Evolutionary conservation across 2,113 vertebrate genomes (phyloP), one percentile per base, ranked within the genome.

Genomic region (Xenus cinereus): DNA sequence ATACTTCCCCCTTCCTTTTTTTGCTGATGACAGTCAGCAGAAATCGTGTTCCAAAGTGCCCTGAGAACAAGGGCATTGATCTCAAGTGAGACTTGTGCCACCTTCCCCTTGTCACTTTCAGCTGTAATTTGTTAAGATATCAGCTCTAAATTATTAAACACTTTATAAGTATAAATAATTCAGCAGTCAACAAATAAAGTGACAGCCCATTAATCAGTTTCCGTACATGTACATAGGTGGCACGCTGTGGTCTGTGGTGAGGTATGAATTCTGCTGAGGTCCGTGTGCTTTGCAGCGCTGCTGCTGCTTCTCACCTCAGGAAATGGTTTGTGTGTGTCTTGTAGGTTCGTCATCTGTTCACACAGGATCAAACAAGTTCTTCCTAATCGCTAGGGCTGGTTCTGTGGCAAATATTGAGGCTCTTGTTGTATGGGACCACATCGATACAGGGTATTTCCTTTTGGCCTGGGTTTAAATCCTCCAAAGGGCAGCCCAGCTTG

Each of bases 141-240:
- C 97, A 96, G 96, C 96, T 97, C 97, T 99, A 99, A 99, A 99
- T 99, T 99, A 99, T 99, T 99, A 98, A 99, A 98, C 85, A 84
- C 97, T 98, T 98, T 98, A 98, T 98, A 98, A 98, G 97, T 98
- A 99, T 99, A 99, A 99, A 99, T 99, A 99, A 99, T 99, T 99
- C 98, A 99, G 98, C 97, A 98, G 98, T 99, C 99, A 98, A 98
- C 98, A 99, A 98, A 98, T 98, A 96, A 98, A 97, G 97, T 98
- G 99, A 98, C 99, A 98, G 98, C 97, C 98, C 98, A 99, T 99
- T 99, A 99, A 99, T 99, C 99, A 99, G 98, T 83, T 83, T 60
- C 72, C 4, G 93, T 97, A 92, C 71, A 60, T 93, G 97, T 89
- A 83, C 89, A 68, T 96, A 96, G 97, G 96, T 98, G 96, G 94